Conservation (phyloP, 35 echinoderm and acorn worm genomes). For the Strongylocentrotus purpuratus region DNA sequence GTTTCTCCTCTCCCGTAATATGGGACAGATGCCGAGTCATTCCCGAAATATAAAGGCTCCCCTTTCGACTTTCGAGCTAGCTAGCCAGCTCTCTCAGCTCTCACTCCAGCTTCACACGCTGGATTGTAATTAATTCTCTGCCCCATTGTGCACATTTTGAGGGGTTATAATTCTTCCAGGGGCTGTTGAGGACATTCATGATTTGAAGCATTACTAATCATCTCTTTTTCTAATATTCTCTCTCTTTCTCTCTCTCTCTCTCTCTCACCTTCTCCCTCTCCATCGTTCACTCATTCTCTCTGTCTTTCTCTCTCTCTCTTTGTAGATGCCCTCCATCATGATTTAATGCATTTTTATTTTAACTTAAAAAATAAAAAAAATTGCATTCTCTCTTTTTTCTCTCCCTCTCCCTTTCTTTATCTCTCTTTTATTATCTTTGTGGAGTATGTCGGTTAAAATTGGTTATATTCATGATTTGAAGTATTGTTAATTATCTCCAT, state of each 20-base stretch:
- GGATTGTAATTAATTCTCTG: background rate
- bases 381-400: too few species aligned
- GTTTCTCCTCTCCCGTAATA: background rate
- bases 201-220: background rate
- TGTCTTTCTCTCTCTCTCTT: background rate
- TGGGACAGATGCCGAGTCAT: constrained; percentile 39
- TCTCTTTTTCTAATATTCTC: background rate
- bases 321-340: too few species aligned
- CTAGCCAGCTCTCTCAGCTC: background rate
- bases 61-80: background rate
- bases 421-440: too few species aligned
- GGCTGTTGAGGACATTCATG: background rate
- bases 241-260: background rate
- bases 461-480: too few species aligned
- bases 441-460: too few species aligned
- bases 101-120: background rate
- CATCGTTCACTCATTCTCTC: background rate
- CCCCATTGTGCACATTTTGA: constrained; percentile 2
- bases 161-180: background rate
- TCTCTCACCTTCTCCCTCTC: background rate
- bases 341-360: too few species aligned
- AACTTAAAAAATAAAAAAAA: too few species aligned
- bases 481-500: too few species aligned
- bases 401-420: too few species aligned
- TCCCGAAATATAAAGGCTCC: background rate